Evolutionary conservation across 2,113 vertebrate species (phyloP).

Genomic region (Nesogale talazaci): DNA sequence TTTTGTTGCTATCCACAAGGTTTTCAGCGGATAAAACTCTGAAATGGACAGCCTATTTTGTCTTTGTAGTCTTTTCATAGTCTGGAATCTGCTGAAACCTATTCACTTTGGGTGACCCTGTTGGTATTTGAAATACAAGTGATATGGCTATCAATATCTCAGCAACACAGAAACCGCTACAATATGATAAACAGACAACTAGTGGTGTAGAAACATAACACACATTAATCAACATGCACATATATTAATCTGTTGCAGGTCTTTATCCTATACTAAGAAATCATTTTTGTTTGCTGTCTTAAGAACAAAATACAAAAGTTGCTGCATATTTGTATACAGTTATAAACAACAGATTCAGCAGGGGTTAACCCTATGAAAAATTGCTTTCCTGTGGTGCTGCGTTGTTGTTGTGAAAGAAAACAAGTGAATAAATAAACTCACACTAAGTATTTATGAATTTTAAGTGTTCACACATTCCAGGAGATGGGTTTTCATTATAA

Average conservation of each 20-base stretch:
- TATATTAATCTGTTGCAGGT: constrained; percentile 12
- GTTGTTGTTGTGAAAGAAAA: constrained; percentile 50
- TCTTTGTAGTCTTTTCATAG: too few relatives aligned
- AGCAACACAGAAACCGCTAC: too few relatives aligned
- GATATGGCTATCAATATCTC: too few relatives aligned
- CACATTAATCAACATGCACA: constrained; percentile 31
- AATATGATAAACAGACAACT: too few relatives aligned
- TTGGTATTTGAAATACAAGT: too few relatives aligned
- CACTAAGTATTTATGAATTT: constrained; percentile 9
- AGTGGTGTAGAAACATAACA: constrained; percentile 38
- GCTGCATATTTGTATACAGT: constrained; percentile 33
- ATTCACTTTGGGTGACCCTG: too few relatives aligned
- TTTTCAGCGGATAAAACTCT: too few relatives aligned
- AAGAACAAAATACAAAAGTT: constrained; percentile 55
- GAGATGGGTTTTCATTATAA: neutral
- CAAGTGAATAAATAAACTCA: constrained; percentile 51
- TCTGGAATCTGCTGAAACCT: too few relatives aligned
- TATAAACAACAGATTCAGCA: constrained; percentile 57
- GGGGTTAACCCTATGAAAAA: constrained; percentile 2
- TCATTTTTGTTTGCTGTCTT: neutral
- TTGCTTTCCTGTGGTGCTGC: constrained; percentile 41
- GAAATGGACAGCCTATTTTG: too few relatives aligned
- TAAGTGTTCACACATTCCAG: constrained; percentile 7
- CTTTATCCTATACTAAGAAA: constrained; percentile 24
- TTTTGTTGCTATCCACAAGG: too few relatives aligned